Percentiles rank a stretch among this genome's conserved stretches.
Conservation (phyloP, 2,888 invertebrate genomes). For the Nomada ferruginata region DNA sequence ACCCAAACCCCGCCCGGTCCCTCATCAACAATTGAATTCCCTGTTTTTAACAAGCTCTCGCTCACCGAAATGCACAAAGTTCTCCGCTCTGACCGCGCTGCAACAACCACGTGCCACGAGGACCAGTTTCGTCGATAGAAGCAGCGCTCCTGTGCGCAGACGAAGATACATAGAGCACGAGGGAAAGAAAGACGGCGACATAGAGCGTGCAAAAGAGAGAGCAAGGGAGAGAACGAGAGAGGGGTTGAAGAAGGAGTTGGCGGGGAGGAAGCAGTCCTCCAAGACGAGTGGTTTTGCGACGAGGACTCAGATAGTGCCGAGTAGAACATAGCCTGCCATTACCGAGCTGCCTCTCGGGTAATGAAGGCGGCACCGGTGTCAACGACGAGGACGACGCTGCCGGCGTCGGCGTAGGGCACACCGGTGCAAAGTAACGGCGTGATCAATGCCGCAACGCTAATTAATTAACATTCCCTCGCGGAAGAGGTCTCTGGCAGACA, state of each 20-base stretch:
- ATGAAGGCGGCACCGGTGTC: constrained; percentile 56
- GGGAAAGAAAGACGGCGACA: neutral
- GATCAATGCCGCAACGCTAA: constrained; percentile 79
- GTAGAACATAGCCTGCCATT: constrained; percentile 50
- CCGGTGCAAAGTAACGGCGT: constrained; percentile 70
- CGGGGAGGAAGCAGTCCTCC: constrained; percentile 38
- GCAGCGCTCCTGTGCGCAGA: neutral
- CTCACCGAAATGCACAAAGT: neutral
- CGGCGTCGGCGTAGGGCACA: constrained; percentile 60
- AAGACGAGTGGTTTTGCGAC: constrained; percentile 62
- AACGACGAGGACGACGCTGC: constrained; percentile 45
- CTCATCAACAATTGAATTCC: neutral
- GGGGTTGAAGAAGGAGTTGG: constrained; percentile 9
- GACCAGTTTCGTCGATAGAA: constrained; percentile 15
- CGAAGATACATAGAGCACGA: no score
- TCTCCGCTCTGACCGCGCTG: neutral
- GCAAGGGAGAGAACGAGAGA: neutral
- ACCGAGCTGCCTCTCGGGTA: constrained; percentile 62
- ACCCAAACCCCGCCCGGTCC: neutral
- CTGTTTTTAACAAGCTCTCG: constrained; percentile 1
- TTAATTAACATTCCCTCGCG: constrained; percentile 79
- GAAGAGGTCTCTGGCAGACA: constrained; percentile 70
- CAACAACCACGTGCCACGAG: constrained; percentile 12
- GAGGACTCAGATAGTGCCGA: constrained; percentile 41
- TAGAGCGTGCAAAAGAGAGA: neutral